Percentiles rank a stretch among this genome's conserved stretches.
phyloP scores from a whole-genome alignment of 1,140 invertebrate species.

The Conus ventricosus region DNA sequence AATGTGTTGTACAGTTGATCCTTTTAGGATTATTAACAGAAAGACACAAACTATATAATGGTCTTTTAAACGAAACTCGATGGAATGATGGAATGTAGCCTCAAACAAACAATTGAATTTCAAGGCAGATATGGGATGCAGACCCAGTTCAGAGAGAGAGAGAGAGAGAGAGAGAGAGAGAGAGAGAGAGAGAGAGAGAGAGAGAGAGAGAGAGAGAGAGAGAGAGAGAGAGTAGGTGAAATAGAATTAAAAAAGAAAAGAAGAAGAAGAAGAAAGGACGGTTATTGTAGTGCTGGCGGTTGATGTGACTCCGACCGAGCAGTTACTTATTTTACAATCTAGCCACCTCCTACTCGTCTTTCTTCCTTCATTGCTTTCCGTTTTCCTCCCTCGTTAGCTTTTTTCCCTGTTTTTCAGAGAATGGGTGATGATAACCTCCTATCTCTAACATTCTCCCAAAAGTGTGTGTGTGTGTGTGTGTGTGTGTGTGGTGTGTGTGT shows the following conservation, averaged over 20 bases:
- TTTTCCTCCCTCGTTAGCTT: neutral
- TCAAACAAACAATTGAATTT: too few relatives aligned
- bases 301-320: neutral
- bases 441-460: too few relatives aligned
- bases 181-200: constrained; percentile 29
- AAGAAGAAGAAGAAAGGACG: neutral
- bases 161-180: constrained; percentile 34
- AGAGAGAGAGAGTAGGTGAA: neutral
- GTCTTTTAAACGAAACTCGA: neutral
- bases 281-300: neutral
- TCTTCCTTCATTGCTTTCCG: neutral
- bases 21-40: neutral
- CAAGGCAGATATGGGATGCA: neutral
- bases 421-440: too few relatives aligned
- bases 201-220: constrained; percentile 28
- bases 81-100: neutral
- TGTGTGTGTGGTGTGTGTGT: neutral
- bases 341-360: neutral
- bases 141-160: constrained; percentile 7
- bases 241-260: neutral
- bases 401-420: too few relatives aligned
- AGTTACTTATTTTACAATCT: neutral
- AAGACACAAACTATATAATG: neutral
- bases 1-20: too few relatives aligned
- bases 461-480: too few relatives aligned